Evolutionary conservation across 2,113 vertebrate genomes (phyloP).

Genomic region (Esox niger): DNA sequence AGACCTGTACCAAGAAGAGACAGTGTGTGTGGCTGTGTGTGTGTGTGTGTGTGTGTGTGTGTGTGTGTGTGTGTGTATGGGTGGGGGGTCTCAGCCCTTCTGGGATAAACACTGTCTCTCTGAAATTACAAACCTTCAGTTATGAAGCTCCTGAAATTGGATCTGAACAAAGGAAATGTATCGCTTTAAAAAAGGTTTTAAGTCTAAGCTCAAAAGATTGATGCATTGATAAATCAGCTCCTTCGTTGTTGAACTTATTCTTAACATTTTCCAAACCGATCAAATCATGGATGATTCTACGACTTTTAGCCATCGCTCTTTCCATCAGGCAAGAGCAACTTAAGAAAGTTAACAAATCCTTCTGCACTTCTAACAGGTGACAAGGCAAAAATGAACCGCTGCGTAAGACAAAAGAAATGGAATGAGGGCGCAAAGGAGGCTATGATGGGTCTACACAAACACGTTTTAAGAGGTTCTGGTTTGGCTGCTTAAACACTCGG

Average conservation of each 20-base stretch:
- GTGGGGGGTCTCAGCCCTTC: constrained; percentile 16
- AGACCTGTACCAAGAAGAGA: constrained; percentile 20
- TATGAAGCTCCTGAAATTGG: too few relatives aligned
- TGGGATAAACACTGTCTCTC: constrained; percentile 47
- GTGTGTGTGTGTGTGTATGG: constrained; percentile 1
- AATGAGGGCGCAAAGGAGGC: constrained; percentile 10
- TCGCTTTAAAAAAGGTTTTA: too few relatives aligned
- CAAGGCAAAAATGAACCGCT: constrained; percentile 30
- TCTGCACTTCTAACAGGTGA: constrained; percentile 40
- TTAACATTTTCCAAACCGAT: too few relatives aligned
- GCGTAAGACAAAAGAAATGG: constrained; percentile 20
- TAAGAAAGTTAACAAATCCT: not conserved
- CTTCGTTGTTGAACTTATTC: too few relatives aligned
- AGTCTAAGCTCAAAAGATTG: too few relatives aligned
- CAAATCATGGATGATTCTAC: not conserved
- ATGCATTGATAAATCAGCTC: too few relatives aligned
- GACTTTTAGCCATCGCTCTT: not conserved
- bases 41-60: not conserved
- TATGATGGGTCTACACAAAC: constrained; percentile 34
- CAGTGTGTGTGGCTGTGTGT: not conserved
- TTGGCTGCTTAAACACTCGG: constrained; percentile 64
- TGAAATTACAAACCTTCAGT: not conserved
- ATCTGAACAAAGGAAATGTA: too few relatives aligned
- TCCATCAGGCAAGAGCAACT: not conserved
- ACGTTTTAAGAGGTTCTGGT: constrained; percentile 18